Conservation (phyloP, 2,888 invertebrate species). For the Sesia apiformis region DNA sequence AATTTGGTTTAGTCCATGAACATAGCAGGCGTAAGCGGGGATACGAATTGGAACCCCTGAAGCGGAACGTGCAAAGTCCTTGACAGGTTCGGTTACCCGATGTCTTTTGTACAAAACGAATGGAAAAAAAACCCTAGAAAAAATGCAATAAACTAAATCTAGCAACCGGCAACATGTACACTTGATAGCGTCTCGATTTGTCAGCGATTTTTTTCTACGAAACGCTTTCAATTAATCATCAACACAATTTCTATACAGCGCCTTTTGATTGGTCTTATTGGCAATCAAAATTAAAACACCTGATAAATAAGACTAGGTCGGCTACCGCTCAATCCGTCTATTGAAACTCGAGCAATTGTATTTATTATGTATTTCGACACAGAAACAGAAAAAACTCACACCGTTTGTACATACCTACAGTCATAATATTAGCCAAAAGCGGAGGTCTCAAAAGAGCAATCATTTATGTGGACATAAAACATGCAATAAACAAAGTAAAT, state of each 20-base stretch:
- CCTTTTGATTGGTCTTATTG: conserved; percentile 39
- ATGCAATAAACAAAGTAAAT: too few species aligned
- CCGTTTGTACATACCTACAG: neutral
- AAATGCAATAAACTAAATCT: conserved; percentile 27
- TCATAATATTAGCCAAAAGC: neutral
- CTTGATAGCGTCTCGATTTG: conserved; percentile 53
- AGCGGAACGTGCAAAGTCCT: conserved; percentile 52
- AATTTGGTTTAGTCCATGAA: neutral
- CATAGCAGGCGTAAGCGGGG: conserved; percentile 4
- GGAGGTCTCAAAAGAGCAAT: neutral
- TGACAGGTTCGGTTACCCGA: conserved; percentile 61
- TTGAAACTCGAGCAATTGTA: conserved; percentile 16
- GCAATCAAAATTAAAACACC: conserved; percentile 30
- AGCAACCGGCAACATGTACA: conserved; percentile 18
- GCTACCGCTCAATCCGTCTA: conserved; percentile 16
- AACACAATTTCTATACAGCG: conserved; percentile 28
- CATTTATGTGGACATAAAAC: conserved; percentile 31
- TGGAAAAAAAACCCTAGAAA: conserved; percentile 41
- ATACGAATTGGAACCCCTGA: conserved; percentile 35
- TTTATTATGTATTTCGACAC: conserved; percentile 4
- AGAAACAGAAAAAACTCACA: neutral
- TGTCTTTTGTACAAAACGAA: conserved; percentile 41
- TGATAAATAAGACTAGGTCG: conserved; percentile 26
- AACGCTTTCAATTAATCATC: conserved; percentile 53
- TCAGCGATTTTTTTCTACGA: conserved; percentile 50